Conservation (phyloP, 1,140 invertebrate species). For the Agrypnia vestita region DNA sequence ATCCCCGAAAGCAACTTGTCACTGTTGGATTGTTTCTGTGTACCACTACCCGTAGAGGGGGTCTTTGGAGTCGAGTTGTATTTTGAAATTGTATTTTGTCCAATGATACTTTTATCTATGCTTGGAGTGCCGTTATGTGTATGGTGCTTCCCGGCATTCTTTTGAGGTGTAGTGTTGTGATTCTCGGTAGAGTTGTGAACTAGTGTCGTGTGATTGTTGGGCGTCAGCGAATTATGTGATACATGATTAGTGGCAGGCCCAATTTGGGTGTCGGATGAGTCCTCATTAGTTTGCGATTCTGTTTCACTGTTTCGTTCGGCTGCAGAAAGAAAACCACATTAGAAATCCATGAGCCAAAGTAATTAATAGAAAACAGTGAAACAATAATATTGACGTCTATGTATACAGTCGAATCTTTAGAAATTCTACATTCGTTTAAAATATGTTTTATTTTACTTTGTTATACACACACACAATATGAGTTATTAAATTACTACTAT, state of each 20-base stretch:
- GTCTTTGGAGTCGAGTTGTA: constrained; percentile 71
- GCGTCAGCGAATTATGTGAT: constrained; percentile 66
- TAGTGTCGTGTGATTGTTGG: constrained; percentile 80
- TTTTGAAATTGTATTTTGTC: constrained; percentile 64
- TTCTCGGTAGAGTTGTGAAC: constrained; percentile 76
- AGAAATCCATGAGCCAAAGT: too few species aligned
- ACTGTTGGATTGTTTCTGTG: constrained; percentile 73
- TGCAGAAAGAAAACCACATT: constrained; percentile 62
- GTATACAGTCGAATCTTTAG: too few species aligned
- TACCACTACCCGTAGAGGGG: constrained; percentile 70
- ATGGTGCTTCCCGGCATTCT: constrained; percentile 78
- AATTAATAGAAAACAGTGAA: too few species aligned
- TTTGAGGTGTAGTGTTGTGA: constrained; percentile 76
- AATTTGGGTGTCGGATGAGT: constrained; percentile 83
- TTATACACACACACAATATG: too few species aligned
- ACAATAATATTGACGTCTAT: too few species aligned
- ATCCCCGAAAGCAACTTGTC: constrained; percentile 69
- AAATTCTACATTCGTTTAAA: too few species aligned
- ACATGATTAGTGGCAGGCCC: constrained; percentile 62
- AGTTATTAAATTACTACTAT: too few species aligned
- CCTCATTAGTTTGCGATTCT: constrained; percentile 88
- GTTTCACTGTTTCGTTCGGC: constrained; percentile 90
- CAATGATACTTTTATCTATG: constrained; percentile 65
- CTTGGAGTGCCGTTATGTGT: constrained; percentile 73
- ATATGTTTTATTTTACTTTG: too few species aligned